Conservation (phyloP, 2,888 invertebrate genomes). For the Quadroppia sp. region DNA sequence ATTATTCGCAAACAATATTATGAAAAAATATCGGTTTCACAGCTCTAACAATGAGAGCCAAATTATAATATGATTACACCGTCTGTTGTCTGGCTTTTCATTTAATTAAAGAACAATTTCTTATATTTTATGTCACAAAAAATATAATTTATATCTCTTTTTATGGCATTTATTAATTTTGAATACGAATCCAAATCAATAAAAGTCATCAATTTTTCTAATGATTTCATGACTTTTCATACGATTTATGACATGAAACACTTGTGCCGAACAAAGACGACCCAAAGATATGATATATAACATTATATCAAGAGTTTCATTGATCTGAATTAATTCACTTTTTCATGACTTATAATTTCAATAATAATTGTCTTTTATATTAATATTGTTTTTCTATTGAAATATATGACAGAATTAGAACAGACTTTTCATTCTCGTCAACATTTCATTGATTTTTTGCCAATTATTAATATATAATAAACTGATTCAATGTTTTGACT, state of each 20-base stretch:
- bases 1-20: constrained; percentile 11
- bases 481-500: not conserved
- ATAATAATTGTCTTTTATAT: not conserved
- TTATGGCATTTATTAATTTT: constrained; percentile 29
- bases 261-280: not conserved
- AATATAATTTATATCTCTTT: not conserved
- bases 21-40: constrained; percentile 25
- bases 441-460: not conserved
- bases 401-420: not conserved
- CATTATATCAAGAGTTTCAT: not conserved
- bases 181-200: constrained; percentile 12
- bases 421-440: not conserved
- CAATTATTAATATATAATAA: not conserved
- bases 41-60: constrained; percentile 3
- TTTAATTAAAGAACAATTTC: constrained; percentile 7
- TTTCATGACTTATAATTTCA: not conserved
- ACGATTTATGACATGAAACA: not conserved
- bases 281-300: not conserved
- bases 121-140: not conserved
- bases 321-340: not conserved
- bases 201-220: constrained; percentile 28
- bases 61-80: constrained; percentile 6
- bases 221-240: constrained; percentile 6
- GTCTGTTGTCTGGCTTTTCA: constrained; percentile 13
- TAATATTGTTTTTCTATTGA: not conserved